Evolutionary conservation across 1,140 invertebrate genomes (phyloP), one percentile per base, ranked within the genome.

Genomic region (Drosophila murphyi): DNA sequence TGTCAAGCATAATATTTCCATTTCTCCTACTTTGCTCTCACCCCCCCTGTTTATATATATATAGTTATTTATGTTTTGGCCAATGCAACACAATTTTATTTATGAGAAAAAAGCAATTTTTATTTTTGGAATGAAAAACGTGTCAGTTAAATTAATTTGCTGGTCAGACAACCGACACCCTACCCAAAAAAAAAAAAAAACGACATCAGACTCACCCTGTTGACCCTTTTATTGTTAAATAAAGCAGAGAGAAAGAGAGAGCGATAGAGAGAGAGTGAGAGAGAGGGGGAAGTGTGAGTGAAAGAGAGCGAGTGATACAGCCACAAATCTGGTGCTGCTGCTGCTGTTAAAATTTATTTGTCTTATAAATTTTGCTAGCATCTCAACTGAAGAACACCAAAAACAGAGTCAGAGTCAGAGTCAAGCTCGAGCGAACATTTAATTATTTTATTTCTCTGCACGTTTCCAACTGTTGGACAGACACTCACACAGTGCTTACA

Each of bases 91-190:
- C 41, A 43, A 60, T 68, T 72, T 67, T 72, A 72, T 67, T 60
- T 72, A 72, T 72, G 70, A 54, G 32, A 37, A 57, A 59, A 64
- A 65, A 48, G 20, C 57, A 34, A 32, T 54, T 73, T 61, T 59
- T 67, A 39, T 67, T 37, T 68, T 48, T 39, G 32, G 70, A 54
- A 73, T 68, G 63, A 68, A 68, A 68, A 68, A 61, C 63, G 64
- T 73, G 71, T 73, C 56, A 61, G 71, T 61, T 54, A 73, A 73
- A 73, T 73, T 73, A 68, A 73, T 73, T 73, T 73, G 68, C 71
- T 73, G 71, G 71, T 69, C 71, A 29, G 32, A 60, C 41, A 20
- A 67, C 48, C 39, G 10, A 57, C 37, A 20, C 20, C 20, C 20
- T 20, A 20, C 20, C 0, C 20, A 20, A 20, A 20, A 0, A 20